A percentile compares a stretch with the other conserved stretches of the same genome.
These are phyloP conservation scores for Drosophila insularis DNA, from an alignment of 1,140 invertebrate genomes.

Conservation along the genomic window DNA sequence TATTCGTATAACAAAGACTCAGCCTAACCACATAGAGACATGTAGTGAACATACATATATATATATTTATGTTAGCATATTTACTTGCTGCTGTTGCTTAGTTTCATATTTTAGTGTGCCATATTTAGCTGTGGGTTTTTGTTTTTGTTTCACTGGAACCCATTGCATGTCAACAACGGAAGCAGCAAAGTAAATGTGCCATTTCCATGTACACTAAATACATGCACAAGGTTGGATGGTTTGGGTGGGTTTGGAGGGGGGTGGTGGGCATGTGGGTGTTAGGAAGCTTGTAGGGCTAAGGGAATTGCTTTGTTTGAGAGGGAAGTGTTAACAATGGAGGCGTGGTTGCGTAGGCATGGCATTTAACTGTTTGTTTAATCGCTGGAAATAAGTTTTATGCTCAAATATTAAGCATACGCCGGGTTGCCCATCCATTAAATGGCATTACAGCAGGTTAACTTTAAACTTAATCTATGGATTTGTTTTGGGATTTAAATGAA, in stretches of 20 bases:
- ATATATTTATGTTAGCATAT: background rate
- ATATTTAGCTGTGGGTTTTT: conserved; percentile 30
- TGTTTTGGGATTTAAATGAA: conserved; percentile 41
- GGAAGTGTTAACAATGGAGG: conserved; percentile 1
- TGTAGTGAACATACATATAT: background rate
- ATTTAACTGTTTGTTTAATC: conserved; percentile 9
- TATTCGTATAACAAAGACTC: background rate
- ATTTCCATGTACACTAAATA: conserved; percentile 68
- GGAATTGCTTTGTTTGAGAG: background rate
- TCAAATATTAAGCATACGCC: conserved; percentile 64
- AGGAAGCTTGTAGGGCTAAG: too few relatives aligned
- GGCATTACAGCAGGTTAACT: conserved; percentile 36
- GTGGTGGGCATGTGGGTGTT: background rate
- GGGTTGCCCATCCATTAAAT: conserved; percentile 58
- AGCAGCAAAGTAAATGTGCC: conserved; percentile 62
- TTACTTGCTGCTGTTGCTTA: conserved; percentile 15
- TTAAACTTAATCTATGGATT: conserved; percentile 38
- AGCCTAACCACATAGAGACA: background rate
- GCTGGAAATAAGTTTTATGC: conserved; percentile 40
- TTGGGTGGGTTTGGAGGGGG: background rate
- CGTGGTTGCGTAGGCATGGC: conserved; percentile 5
- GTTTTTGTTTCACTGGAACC: conserved; percentile 34
- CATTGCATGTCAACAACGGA: conserved; percentile 76
- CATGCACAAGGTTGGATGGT: conserved; percentile 49
- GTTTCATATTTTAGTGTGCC: conserved; percentile 38